Conservation (phyloP, 2,888 invertebrate genomes). For the Furcula furcula region DNA sequence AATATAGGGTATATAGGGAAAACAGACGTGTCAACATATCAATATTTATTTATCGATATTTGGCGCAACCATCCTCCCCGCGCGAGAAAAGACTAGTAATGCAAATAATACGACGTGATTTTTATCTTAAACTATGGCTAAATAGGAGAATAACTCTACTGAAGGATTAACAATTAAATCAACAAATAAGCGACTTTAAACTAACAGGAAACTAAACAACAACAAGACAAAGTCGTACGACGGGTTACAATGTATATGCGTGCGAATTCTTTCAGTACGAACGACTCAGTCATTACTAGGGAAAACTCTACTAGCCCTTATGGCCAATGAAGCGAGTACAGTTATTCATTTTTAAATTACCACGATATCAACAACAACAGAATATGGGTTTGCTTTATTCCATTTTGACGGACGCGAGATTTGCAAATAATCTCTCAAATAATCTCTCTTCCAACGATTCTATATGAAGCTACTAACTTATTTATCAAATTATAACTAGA, state of each 20-base stretch:
- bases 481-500: conserved; percentile 7
- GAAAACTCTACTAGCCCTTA: conserved; percentile 9
- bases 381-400: conserved; percentile 5
- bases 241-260: conserved; percentile 6
- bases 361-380: conserved; percentile 6
- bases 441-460: conserved; percentile 11
- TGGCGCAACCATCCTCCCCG: too few relatives aligned
- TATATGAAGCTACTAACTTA: conserved; percentile 13
- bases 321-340: conserved; percentile 9
- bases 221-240: conserved; percentile 2
- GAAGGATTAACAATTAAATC: too few relatives aligned
- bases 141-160: too few relatives aligned
- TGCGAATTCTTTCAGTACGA: conserved; percentile 6
- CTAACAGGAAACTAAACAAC: too few relatives aligned
- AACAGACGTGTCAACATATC: too few relatives aligned
- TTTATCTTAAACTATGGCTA: too few relatives aligned
- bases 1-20: too few relatives aligned
- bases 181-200: too few relatives aligned
- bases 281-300: conserved; percentile 6
- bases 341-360: conserved; percentile 9
- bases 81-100: too few relatives aligned
- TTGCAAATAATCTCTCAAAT: conserved; percentile 10
- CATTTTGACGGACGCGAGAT: conserved; percentile 9
- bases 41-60: too few relatives aligned
- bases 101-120: too few relatives aligned